Conservation (phyloP, 2,113 vertebrate species). For the Arizona elegans region DNA sequence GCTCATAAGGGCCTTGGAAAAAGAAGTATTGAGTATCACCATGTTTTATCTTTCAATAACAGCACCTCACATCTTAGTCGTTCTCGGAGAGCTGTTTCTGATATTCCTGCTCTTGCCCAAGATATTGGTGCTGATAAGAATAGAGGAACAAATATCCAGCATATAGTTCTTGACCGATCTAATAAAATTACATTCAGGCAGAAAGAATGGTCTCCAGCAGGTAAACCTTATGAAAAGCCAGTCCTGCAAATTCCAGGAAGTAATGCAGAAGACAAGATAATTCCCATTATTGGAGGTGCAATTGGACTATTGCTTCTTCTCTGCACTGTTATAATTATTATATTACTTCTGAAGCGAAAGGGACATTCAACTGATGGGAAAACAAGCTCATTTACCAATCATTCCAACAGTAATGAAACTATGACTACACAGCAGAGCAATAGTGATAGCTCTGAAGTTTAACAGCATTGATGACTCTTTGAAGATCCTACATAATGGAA, state of each 20-base stretch:
- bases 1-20: constrained; percentile 67
- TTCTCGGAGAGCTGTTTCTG: constrained; percentile 54
- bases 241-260: constrained; percentile 61
- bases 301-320: constrained; percentile 68
- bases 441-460: constrained; percentile 74
- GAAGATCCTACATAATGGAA: not conserved
- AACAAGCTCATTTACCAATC: constrained; percentile 50
- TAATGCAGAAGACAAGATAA: constrained; percentile 41
- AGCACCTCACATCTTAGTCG: not conserved
- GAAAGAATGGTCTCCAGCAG: constrained; percentile 59
- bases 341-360: constrained; percentile 64
- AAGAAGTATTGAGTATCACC: constrained; percentile 68
- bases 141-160: constrained; percentile 71
- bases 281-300: constrained; percentile 64
- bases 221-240: constrained; percentile 52
- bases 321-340: constrained; percentile 54
- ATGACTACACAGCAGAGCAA: constrained; percentile 40
- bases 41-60: constrained; percentile 36
- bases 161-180: constrained; percentile 64
- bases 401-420: constrained; percentile 52
- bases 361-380: constrained; percentile 49
- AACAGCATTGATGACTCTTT: constrained; percentile 5
- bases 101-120: not conserved
- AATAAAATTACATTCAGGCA: constrained; percentile 64
- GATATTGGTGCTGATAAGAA: constrained; percentile 66